phyloP scores from a whole-genome alignment of 1,140 invertebrate genomes.

The Oryzaephilus surinamensis region DNA sequence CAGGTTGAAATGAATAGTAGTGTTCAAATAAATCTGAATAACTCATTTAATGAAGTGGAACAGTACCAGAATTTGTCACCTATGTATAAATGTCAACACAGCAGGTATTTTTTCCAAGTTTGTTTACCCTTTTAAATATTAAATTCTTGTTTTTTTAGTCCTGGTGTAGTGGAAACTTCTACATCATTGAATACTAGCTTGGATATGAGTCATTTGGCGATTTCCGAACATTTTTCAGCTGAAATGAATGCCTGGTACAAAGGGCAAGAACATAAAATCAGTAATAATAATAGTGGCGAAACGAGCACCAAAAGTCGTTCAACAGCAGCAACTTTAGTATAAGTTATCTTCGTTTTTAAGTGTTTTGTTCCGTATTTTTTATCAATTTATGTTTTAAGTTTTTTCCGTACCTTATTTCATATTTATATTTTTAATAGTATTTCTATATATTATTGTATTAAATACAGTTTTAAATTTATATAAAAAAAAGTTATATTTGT shows the following conservation, averaged over 20 bases:
- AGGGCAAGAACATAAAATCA: constrained; percentile 22
- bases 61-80: constrained; percentile 18
- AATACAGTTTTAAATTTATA: no score
- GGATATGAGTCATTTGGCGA: constrained; percentile 21
- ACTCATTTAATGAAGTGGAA: constrained; percentile 15
- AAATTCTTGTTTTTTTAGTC: no score
- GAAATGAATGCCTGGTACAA: constrained; percentile 35
- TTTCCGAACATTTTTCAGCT: constrained; percentile 26
- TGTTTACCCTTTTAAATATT: no score
- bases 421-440: no score
- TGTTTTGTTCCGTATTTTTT: neutral
- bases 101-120: no score
- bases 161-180: constrained; percentile 13
- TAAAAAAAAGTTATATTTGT: no score
- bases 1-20: constrained; percentile 2
- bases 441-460: no score
- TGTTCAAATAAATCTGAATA: constrained; percentile 16
- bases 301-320: constrained; percentile 20
- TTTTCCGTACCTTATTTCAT: no score
- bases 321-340: constrained; percentile 32
- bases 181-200: constrained; percentile 22
- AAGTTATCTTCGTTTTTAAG: constrained; percentile 9
- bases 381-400: no score
- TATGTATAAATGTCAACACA: no score
- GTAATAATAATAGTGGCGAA: constrained; percentile 21